Percentiles rank a stretch among this genome's conserved stretches.
phyloP scores from a whole-genome alignment of 2,888 invertebrate species.

The Phyto melanocephala region DNA sequence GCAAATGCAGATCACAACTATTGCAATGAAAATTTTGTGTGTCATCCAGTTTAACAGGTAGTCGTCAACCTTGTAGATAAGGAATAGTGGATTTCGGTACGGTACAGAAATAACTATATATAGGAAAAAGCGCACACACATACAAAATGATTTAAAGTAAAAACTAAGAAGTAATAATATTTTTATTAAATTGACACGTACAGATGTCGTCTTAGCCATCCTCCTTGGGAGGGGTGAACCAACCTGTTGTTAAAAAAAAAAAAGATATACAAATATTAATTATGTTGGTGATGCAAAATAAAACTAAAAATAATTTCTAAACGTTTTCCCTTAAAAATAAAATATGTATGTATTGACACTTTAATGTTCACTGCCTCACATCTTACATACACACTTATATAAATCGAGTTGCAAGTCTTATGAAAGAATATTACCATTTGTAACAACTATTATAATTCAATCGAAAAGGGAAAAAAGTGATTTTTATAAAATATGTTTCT shows the following conservation, averaged over 20 bases:
- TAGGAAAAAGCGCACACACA: slow-evolving; percentile 40
- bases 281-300: no score
- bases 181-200: slow-evolving; percentile 2
- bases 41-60: neutral
- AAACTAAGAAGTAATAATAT: slow-evolving; percentile 37
- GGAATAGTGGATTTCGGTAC: neutral
- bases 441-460: no score
- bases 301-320: neutral
- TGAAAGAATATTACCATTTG: no score
- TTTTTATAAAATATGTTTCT: no score
- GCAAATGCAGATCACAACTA: slow-evolving; percentile 37
- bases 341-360: no score
- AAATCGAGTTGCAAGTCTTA: no score
- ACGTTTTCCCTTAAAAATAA: no score
- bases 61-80: neutral
- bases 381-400: no score
- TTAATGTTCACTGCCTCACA: no score
- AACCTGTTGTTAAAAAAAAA: slow-evolving; percentile 81
- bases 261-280: neutral
- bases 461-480: no score
- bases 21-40: neutral
- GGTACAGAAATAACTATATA: slow-evolving; percentile 18
- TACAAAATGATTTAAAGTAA: slow-evolving; percentile 41
- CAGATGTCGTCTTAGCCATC: slow-evolving; percentile 85
- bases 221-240: slow-evolving; percentile 95